Conservation (phyloP, 1,140 invertebrate species). For the Eufriesea mexicana region DNA sequence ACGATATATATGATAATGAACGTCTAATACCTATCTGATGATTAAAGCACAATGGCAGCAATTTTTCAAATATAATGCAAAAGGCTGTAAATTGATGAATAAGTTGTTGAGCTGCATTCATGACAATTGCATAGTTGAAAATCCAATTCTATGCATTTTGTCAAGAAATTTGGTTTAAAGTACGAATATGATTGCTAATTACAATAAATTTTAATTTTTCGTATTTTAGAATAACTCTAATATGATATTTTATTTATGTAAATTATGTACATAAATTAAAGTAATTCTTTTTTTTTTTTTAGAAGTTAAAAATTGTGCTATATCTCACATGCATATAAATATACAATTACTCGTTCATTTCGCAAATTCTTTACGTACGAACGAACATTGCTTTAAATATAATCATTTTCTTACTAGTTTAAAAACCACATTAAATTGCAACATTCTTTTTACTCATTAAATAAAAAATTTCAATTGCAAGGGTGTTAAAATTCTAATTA, state of each 20-base stretch:
- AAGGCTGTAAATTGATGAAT: slow-evolving; percentile 55
- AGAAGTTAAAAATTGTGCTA: slow-evolving; percentile 49
- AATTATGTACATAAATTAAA: slow-evolving; percentile 62
- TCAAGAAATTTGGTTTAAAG: slow-evolving; percentile 18
- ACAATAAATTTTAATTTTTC: slow-evolving; percentile 25
- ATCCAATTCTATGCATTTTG: slow-evolving; percentile 32
- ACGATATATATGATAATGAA: slow-evolving; percentile 26
- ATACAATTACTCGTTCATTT: slow-evolving; percentile 49
- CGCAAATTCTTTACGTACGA: slow-evolving; percentile 41
- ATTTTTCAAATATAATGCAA: slow-evolving; percentile 51
- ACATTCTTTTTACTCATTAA: slow-evolving; percentile 36
- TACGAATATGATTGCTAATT: slow-evolving; percentile 31
- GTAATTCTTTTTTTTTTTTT: slow-evolving; percentile 34
- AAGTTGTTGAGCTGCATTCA: slow-evolving; percentile 61
- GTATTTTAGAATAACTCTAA: slow-evolving; percentile 40
- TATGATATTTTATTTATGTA: slow-evolving; percentile 46
- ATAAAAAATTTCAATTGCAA: slow-evolving; percentile 43
- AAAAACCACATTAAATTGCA: slow-evolving; percentile 42
- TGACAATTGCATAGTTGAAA: slow-evolving; percentile 46
- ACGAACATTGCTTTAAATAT: slow-evolving; percentile 38
- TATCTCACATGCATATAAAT: slow-evolving; percentile 47
- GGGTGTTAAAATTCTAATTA: slow-evolving; percentile 20
- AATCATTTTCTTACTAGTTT: slow-evolving; percentile 22
- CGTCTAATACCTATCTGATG: slow-evolving; percentile 52
- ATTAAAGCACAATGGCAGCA: slow-evolving; percentile 57